Base-by-base conservation (phyloP, 2,888 invertebrate genomes). In the Torymus texanus region DNA sequence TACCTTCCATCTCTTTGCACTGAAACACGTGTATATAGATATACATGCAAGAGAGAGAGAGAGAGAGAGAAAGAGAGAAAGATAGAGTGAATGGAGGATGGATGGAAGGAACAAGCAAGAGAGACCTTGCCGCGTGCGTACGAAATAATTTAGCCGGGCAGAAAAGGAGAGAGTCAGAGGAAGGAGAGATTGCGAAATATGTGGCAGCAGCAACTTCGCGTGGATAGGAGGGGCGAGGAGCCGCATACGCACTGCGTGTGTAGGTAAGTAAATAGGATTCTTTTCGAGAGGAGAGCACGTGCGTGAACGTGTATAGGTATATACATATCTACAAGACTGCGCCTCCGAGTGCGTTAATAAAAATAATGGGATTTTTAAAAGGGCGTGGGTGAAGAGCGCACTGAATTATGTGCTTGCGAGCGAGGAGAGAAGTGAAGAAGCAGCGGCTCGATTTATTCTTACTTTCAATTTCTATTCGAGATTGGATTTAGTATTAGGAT, bases 1-100 rank as follows among this genome's bases (percentile, higher is more conserved):
- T 16, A 21, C 16, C 63, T n/a, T 55, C n/a, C 55, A 55, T 16
- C n/a, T 29, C 29, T 21, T 29, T 41, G 62, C 14, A 8, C n/a
- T 41, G 41, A 41, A 41, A 41, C 41, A 41, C 41, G 41, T 41
- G 41, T 41, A 41, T 41, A 41, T 29, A 29, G 5, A 8, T 8
- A 29, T 11, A n/a, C 29, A 58, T 5, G 29, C 18, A 56, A 62
- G 18, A 24, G 2, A 41, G 41, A 14, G 56, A 16, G 50, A 74
- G 51, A 55, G 67, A 55, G 70, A 71, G 75, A 68, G 55, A 14
- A 41, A 65, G 21, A 71, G 68, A 67, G 59, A 65, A 68, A 77
- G 51, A 72, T 65, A 8, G 41, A 41, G 8, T 41, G 41, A 8
- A 41, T 5, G 41, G 8, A 8, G 41, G 41, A 41, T 41, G 41